phyloP scores from a whole-genome alignment of 2,113 vertebrate species.

The Nothoprocta pentlandii region DNA sequence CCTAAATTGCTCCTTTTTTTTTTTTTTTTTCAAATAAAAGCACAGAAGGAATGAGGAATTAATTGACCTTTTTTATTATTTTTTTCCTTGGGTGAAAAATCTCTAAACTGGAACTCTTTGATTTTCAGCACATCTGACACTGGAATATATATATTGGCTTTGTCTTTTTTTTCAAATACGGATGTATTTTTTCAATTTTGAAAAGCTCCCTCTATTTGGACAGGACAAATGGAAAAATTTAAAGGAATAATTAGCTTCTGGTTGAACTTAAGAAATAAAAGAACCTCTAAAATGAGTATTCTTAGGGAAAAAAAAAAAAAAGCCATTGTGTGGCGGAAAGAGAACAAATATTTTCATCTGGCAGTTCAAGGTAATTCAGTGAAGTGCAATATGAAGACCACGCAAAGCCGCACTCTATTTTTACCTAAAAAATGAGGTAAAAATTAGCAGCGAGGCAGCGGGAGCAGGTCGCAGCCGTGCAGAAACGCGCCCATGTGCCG shows the following conservation, averaged over 20 bases:
- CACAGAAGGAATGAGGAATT: background rate
- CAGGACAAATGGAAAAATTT: background rate
- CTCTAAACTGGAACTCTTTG: background rate
- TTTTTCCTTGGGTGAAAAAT: background rate
- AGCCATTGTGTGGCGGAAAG: too few species aligned
- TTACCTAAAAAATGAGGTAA: background rate
- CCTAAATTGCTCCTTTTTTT: background rate
- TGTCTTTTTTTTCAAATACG: background rate
- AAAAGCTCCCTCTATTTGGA: background rate
- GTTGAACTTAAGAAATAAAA: background rate
- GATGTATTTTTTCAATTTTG: background rate
- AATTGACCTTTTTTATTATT: background rate
- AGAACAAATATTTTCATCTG: background rate
- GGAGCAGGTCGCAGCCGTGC: accelerated
- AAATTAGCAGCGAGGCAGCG: background rate
- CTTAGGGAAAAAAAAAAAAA: background rate
- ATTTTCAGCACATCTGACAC: background rate
- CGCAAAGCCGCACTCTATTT: background rate
- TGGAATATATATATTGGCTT: background rate
- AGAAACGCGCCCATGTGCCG: too few species aligned
- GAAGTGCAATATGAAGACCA: background rate
- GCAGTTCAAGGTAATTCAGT: background rate
- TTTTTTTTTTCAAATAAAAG: background rate
- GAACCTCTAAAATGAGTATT: background rate
- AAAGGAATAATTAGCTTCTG: background rate